Percentiles rank a stretch among this genome's conserved stretches.
phyloP scores from a whole-genome alignment of 2,113 vertebrate genomes.

The human (Homo sapiens) region GRCh38 chr4:169836501-169837000 shows the following conservation, averaged over 20 bases:
- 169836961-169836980: not conserved
- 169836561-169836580: no score
- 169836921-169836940: slow-evolving; percentile 36
- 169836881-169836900: slow-evolving; percentile 31
- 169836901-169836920: slow-evolving; percentile 14
- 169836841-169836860: not conserved
- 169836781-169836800: not conserved
- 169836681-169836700: no score
- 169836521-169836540: no score
- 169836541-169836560: no score
- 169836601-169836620: no score
- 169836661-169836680: no score
- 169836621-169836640: no score
- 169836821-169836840: not conserved
- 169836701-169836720: not conserved
- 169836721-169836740: not conserved
- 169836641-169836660: no score
- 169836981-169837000: not conserved
- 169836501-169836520: no score
- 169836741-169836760: not conserved
- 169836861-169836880: slow-evolving; percentile 25
- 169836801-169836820: not conserved
- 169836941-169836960: slow-evolving; percentile 3
- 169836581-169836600: no score
- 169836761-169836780: not conserved